Evolutionary conservation across 2,888 invertebrate species (phyloP), one percentile per base, ranked within the genome.

Genomic region (Miltochrista miniata): DNA sequence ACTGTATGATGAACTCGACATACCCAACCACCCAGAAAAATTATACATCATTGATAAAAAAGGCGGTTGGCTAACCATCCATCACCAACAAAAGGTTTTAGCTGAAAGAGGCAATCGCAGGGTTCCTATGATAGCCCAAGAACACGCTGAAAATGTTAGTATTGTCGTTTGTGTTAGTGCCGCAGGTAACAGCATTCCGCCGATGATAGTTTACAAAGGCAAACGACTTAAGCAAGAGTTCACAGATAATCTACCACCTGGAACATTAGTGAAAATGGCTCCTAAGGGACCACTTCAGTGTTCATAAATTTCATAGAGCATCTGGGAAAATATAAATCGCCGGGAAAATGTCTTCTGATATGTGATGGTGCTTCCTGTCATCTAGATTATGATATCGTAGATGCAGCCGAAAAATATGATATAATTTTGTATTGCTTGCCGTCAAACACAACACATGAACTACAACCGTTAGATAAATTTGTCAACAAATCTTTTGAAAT

Each of bases 391-490:
- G 41, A 37, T 37, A 58, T 62, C 41, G 57, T 62, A 29, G 60
- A 64, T 0, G 54, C 41, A 49, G 59, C 61, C 40, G 61, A 65
- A 4, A 48, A 56, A 48, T 24, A 42, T 47, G 56, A 45, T 33
- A 61, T 60, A 37, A 39, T 45, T 15, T 48, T 64, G 14, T n/a
- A n/a, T n/a, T n/a, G n/a, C n/a, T n/a, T n/a, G n/a, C n/a, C n/a
- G n/a, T n/a, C n/a, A n/a, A n/a, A n/a, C n/a, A n/a, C n/a, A n/a
- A n/a, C n/a, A n/a, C n/a, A n/a, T n/a, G n/a, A n/a, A n/a, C n/a
- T n/a, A 64, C 65, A 65, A 35, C 61, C 64, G 24, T 39, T 62
- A 15, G 62, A 65, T 35, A 65, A 64, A 53, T 48, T 63, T 24
- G 56, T 61, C 31, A 45, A 61, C 49, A 44, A 51, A 13, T 59